A percentile compares a stretch with the other conserved stretches of the same genome.
These are phyloP conservation scores for Chondrilla cf. caribensis DNA, from an alignment of 37 sponge, comb jelly and placozoan species.

Conservation along the genomic window DNA sequence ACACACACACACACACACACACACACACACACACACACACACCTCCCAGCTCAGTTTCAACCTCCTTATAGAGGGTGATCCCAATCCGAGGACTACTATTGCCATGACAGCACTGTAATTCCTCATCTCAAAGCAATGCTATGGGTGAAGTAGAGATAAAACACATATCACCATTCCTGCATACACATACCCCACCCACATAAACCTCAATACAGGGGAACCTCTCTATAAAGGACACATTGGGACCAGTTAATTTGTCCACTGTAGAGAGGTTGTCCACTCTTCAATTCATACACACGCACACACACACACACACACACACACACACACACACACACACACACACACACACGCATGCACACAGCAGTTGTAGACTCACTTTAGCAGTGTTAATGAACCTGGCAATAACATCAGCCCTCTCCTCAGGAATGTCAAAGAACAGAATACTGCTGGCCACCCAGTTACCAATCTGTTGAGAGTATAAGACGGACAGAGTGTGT, in stretches of 20 bases:
- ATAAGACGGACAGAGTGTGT: too few relatives aligned
- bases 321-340: too few relatives aligned
- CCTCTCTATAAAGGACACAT: too few relatives aligned
- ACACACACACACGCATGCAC: too few relatives aligned
- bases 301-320: too few relatives aligned
- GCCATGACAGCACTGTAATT: conserved; percentile 88
- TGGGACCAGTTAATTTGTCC: too few relatives aligned
- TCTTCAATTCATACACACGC: background rate
- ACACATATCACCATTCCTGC: too few relatives aligned
- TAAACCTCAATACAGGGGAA: background rate
- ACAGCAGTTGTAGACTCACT: conserved; percentile 4
- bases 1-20: too few relatives aligned
- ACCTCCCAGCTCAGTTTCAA: conserved; percentile 75
- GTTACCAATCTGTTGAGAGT: conserved; percentile 37
- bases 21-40: background rate
- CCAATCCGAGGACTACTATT: conserved; percentile 78
- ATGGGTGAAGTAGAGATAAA: background rate
- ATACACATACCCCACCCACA: background rate
- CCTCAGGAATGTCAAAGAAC: conserved; percentile 51
- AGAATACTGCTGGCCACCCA: conserved; percentile 69
- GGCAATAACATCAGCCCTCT: conserved; percentile 57
- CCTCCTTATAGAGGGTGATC: conserved; percentile 68
- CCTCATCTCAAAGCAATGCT: conserved; percentile 72
- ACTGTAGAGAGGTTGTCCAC: too few relatives aligned
- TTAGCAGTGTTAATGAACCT: conserved; percentile 65